phyloP scores from a whole-genome alignment of 1,140 invertebrate species.

The Planococcus citri region DNA sequence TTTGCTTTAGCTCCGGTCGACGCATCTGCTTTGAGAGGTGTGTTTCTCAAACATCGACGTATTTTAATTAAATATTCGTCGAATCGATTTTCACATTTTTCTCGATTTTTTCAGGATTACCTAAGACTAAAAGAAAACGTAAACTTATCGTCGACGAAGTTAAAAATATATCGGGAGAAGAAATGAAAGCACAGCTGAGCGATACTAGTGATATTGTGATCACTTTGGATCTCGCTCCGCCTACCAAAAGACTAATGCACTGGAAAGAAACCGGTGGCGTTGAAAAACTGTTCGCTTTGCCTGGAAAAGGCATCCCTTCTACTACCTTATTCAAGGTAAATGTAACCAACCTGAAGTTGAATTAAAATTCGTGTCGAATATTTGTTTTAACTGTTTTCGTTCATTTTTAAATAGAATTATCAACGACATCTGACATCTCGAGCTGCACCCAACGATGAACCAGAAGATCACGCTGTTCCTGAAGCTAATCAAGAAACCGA shows the following conservation, averaged over 20 bases:
- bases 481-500: constrained; percentile 43
- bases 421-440: constrained; percentile 70
- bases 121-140: constrained; percentile 80
- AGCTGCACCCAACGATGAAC: constrained; percentile 56
- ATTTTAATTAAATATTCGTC: too few relatives aligned
- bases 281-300: constrained; percentile 93
- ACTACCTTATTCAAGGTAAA: constrained; percentile 66
- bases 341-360: too few relatives aligned
- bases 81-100: too few relatives aligned
- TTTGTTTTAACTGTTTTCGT: too few relatives aligned
- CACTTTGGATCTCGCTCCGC: constrained; percentile 94
- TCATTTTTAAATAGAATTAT: constrained; percentile 48
- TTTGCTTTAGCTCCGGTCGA: constrained; percentile 92
- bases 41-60: too few relatives aligned
- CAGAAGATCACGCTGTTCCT: constrained; percentile 40
- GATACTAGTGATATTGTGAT: constrained; percentile 97
- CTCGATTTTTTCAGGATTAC: constrained; percentile 48
- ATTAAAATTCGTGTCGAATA: too few relatives aligned
- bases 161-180: constrained; percentile 98
- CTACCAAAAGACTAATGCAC: constrained; percentile 94
- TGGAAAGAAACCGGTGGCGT: constrained; percentile 97
- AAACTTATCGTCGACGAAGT: constrained; percentile 98
- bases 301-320: constrained; percentile 76
- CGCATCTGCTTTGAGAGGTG: constrained; percentile 69
- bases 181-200: constrained; percentile 97